phyloP scores from a whole-genome alignment of 2,888 invertebrate species.

The Archips xylosteana region DNA sequence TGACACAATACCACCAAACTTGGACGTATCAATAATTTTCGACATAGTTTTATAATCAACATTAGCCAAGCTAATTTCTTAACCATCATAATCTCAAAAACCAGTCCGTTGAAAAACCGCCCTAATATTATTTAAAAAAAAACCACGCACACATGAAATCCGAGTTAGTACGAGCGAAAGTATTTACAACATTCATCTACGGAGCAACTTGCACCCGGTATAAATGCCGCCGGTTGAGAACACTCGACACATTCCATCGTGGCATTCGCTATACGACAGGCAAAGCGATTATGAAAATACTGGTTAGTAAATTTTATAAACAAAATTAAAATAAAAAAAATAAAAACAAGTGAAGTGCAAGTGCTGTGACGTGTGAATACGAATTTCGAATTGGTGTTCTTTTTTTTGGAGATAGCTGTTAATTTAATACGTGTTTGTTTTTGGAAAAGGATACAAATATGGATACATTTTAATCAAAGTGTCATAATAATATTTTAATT shows the following conservation, averaged over 20 bases:
- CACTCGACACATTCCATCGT: slow-evolving; percentile 73
- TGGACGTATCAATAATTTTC: slow-evolving; percentile 15
- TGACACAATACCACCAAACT: background rate
- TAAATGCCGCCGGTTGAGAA: slow-evolving; percentile 67
- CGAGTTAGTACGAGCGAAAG: slow-evolving; percentile 72
- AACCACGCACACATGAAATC: slow-evolving; percentile 58
- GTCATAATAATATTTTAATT: background rate
- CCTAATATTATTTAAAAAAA: slow-evolving; percentile 47
- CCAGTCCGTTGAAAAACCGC: slow-evolving; percentile 36
- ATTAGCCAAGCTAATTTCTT: slow-evolving; percentile 39
- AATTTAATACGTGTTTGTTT: slow-evolving; percentile 1
- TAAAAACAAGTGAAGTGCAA: slow-evolving; percentile 50
- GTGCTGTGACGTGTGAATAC: slow-evolving; percentile 44
- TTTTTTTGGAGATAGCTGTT: background rate
- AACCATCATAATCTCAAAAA: slow-evolving; percentile 29
- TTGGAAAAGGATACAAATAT: background rate
- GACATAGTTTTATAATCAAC: slow-evolving; percentile 11
- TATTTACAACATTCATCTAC: slow-evolving; percentile 74
- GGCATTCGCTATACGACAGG: slow-evolving; percentile 78
- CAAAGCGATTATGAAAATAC: slow-evolving; percentile 82
- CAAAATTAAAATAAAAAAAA: slow-evolving; percentile 41
- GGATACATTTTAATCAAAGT: background rate
- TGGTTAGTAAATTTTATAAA: slow-evolving; percentile 69
- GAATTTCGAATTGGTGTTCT: slow-evolving; percentile 14
- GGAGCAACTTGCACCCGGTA: slow-evolving; percentile 72